Conservation (phyloP, 2,797 vertebrate genomes). For the Salmo trutta region DNA sequence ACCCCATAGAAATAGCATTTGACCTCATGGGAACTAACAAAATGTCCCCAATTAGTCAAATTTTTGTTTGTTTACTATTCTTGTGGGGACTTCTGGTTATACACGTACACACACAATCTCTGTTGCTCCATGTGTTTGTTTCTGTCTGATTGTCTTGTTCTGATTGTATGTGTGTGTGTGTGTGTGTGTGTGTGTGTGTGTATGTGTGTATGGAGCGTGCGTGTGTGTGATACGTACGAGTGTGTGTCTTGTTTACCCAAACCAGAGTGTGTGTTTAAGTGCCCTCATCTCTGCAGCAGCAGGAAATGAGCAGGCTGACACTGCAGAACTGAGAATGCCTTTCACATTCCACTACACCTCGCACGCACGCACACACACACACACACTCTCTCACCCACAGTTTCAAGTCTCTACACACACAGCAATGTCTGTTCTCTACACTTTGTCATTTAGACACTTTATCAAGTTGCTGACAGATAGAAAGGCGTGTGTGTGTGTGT, state of each 20-base stretch:
- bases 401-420: conserved; percentile 8
- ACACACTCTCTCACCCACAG: conserved; percentile 19
- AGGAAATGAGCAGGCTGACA: conserved; percentile 46
- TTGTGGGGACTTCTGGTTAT: too few relatives aligned
- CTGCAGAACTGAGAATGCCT: conserved; percentile 48
- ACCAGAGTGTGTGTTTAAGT: not conserved
- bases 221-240: too few relatives aligned
- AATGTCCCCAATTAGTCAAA: too few relatives aligned
- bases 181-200: too few relatives aligned
- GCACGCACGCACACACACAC: conserved; percentile 17
- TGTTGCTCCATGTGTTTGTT: too few relatives aligned
- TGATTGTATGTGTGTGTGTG: too few relatives aligned
- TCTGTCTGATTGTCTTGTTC: too few relatives aligned
- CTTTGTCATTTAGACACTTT: not conserved
- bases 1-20: too few relatives aligned
- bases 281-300: conserved; percentile 18
- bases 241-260: conserved; percentile 15
- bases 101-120: too few relatives aligned
- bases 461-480: not conserved
- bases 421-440: conserved; percentile 7
- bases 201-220: not conserved
- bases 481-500: not conserved
- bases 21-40: too few relatives aligned
- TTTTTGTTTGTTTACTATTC: too few relatives aligned
- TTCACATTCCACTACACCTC: conserved; percentile 15